Conservation (phyloP, 2,888 invertebrate genomes). For the Lasioglossum figueresi region DNA sequence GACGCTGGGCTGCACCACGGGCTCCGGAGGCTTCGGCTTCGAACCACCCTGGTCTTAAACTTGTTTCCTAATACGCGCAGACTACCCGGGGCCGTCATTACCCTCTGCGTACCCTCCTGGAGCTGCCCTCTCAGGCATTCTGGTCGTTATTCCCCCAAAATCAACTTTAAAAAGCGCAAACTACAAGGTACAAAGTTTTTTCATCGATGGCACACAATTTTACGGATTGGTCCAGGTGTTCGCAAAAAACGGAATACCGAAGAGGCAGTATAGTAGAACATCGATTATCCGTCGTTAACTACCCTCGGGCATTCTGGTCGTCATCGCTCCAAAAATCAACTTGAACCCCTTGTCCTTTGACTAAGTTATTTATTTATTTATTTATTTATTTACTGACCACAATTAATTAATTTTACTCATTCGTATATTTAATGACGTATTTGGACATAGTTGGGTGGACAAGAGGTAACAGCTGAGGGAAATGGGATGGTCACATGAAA, state of each 20-base stretch:
- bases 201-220: too few relatives aligned
- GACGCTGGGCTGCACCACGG: constrained; percentile 64
- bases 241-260: too few relatives aligned
- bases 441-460: too few relatives aligned
- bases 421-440: too few relatives aligned
- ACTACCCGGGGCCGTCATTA: constrained; percentile 38
- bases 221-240: too few relatives aligned
- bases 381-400: too few relatives aligned
- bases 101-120: constrained; percentile 22
- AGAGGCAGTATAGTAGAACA: too few relatives aligned
- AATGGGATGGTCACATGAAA: too few relatives aligned
- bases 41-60: constrained; percentile 57
- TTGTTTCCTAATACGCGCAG: constrained; percentile 56
- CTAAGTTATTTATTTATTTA: too few relatives aligned
- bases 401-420: too few relatives aligned
- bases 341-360: too few relatives aligned
- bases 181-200: not conserved
- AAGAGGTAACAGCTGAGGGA: too few relatives aligned
- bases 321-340: constrained; percentile 3
- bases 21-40: constrained; percentile 40
- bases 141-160: constrained; percentile 30
- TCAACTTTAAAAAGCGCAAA: not conserved
- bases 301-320: constrained; percentile 6
- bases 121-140: constrained; percentile 8
- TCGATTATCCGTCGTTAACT: constrained; percentile 24